phyloP scores from a whole-genome alignment of 2,888 invertebrate species.

The Cremastobaeus sp. region DNA sequence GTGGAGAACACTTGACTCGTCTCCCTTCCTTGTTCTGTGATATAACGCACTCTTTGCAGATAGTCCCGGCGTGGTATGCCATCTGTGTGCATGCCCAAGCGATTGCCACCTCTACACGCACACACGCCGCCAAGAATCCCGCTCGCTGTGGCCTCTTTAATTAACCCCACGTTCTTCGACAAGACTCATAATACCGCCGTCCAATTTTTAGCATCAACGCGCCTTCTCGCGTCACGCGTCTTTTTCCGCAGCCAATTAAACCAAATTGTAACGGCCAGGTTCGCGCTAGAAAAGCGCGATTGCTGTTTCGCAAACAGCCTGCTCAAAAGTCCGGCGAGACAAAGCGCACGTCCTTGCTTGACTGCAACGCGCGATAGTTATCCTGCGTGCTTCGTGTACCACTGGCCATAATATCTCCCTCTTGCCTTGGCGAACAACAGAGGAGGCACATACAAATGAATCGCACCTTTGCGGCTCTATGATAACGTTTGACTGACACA shows the following conservation, averaged over 20 bases:
- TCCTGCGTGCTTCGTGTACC: constrained; percentile 47
- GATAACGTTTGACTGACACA: constrained; percentile 50
- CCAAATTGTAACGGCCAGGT: no score
- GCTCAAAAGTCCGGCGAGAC: constrained; percentile 19
- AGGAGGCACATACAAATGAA: constrained; percentile 66
- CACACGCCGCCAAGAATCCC: constrained; percentile 37
- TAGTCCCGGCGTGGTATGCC: constrained; percentile 46
- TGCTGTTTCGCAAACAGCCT: background rate
- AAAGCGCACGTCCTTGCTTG: constrained; percentile 38
- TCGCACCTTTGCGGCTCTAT: constrained; percentile 36
- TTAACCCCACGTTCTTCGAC: constrained; percentile 70
- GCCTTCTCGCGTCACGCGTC: constrained; percentile 46
- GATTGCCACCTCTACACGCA: constrained; percentile 45
- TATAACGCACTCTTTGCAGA: constrained; percentile 44
- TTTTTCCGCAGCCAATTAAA: background rate
- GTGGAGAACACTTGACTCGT: constrained; percentile 53
- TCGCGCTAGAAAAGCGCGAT: no score
- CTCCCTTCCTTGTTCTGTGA: constrained; percentile 50
- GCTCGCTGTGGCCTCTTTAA: constrained; percentile 70
- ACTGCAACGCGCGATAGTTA: constrained; percentile 52
- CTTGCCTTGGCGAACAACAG: constrained; percentile 63
- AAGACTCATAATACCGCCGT: constrained; percentile 62
- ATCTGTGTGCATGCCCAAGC: constrained; percentile 47
- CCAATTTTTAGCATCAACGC: constrained; percentile 60
- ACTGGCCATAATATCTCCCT: constrained; percentile 44